Base-by-base conservation (phyloP, 2,113 vertebrate species). In the Mystacornis crossleyi region DNA sequence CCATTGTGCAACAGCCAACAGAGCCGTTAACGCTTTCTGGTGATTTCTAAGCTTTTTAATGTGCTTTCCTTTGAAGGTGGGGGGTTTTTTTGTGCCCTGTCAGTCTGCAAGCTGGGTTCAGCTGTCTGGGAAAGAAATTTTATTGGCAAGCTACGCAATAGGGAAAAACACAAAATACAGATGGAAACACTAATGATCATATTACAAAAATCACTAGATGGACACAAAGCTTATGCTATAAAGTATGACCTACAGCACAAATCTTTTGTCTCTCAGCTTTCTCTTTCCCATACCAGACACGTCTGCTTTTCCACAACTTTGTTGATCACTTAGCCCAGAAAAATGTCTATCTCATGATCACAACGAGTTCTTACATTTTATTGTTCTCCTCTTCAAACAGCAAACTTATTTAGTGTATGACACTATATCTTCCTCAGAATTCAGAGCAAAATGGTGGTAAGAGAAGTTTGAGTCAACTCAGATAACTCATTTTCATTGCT, bases 21-120 rank as follows among this genome's bases (percentile, higher is more conserved):
- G 93, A 92, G 96, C 72, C 81, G 82, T 96, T 97, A 97, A 96
- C 96, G 20, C 92, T 96, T 95, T 81, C 90, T 96, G 90, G 90
- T 94, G 94, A 95, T 97, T 97, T 95, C 91, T 93, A 55, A 96
- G 97, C 43, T 73, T 94, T 96, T 95, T 88, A 33, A 91, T 86
- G 73, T 87, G 70, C 77, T 94, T 95, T 75, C 87, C 64, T 96
- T 81, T 95, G 81, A 95, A 95, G 95, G 87, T 91, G 82, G 43
- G 51, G 31, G 1, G 2, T 4, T 71, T 55, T 71, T 78, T 48
- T 81, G 81, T 97, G 91, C 86, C 73, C 74, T 80, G 79, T 93
- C 97, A 94, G 81, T 72, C 92, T 86, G 75, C 73, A 81, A 96
- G 91, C 72, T 91, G 94, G 57, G 88, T 96, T 93, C 86, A 86